Base-by-base conservation (phyloP, 2,888 invertebrate species). In the Tetanocera ferruginea region DNA sequence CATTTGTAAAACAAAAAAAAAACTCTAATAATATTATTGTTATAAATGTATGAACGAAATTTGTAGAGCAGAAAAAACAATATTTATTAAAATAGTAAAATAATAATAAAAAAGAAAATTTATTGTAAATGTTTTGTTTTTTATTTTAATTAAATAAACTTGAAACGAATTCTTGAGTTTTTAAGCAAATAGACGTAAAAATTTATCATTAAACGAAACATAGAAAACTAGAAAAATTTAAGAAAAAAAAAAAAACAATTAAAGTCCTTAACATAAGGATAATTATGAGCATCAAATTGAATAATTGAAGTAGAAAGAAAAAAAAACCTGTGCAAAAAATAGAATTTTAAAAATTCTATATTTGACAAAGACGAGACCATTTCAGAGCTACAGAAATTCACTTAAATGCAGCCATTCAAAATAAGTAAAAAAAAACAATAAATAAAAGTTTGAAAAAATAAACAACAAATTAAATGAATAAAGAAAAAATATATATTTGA, bases 51-150 rank as follows among this genome's bases (percentile, higher is more conserved):
- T 60, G 57, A 23, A 17, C 14, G 25, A 60, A 43, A 23, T 23
- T n/a, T 25, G 3, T 19, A 11, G 51, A 25, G 23, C 51, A 69
- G 14, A 19, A 25, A 51, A 28, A 5, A 51, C 9, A 60, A 62
- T 62, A 49, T 43, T 62, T 73, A 49, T 62, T 49, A 52, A 23
- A 28, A 67, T 8, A 37, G 67, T 43, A 49, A 70, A 17, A 52
- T 37, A 69, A 28, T 69, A 8, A 28, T 25, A 17, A 5, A 69
- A 19, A 23, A 23, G 43, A 69, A 43, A 28, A 51, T 69, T 52
- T 67, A 52, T 34, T 75, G 75, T 75, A 75, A 19, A 67, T 75
- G 75, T 75, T 75, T 75, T 75, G 75, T 75, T 75, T 75, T 43
- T 57, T 37, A 67, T 52, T 62, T 37, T 75, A 55, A 75, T 55